phyloP scores from a whole-genome alignment of 2,797 vertebrate species.

The Enoplosus armatus region DNA sequence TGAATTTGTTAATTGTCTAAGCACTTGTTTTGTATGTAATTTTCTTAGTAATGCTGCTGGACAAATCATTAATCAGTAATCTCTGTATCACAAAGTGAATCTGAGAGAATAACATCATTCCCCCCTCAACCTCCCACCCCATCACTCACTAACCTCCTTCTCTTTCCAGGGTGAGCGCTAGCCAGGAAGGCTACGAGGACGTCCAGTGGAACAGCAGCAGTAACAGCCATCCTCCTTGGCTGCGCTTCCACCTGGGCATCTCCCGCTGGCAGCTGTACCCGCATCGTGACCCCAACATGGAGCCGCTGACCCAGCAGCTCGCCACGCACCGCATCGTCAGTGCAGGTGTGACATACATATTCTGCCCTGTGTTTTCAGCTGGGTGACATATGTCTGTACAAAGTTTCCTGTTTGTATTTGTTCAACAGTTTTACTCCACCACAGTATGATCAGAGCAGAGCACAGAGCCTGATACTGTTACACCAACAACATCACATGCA shows the following conservation, averaged over 20 bases:
- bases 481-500: neutral
- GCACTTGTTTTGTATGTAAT: too few species aligned
- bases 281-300: conserved; percentile 81
- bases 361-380: neutral
- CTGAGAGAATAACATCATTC: neutral
- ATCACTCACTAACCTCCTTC: neutral
- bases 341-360: conserved; percentile 73
- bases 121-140: too few species aligned
- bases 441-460: neutral
- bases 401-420: neutral
- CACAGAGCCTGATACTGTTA: neutral
- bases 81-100: neutral
- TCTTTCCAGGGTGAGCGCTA: conserved; percentile 75
- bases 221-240: conserved; percentile 83
- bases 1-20: neutral
- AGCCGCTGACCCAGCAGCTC: conserved; percentile 77
- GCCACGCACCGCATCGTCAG: conserved; percentile 80
- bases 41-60: neutral
- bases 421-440: neutral
- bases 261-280: conserved; percentile 87
- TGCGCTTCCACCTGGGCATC: conserved; percentile 87
- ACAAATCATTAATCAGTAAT: neutral
- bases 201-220: conserved; percentile 74
- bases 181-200: conserved; percentile 66
- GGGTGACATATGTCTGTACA: neutral